phyloP scores from a whole-genome alignment of 1,140 invertebrate species.

The Coelopa frigida region DNA sequence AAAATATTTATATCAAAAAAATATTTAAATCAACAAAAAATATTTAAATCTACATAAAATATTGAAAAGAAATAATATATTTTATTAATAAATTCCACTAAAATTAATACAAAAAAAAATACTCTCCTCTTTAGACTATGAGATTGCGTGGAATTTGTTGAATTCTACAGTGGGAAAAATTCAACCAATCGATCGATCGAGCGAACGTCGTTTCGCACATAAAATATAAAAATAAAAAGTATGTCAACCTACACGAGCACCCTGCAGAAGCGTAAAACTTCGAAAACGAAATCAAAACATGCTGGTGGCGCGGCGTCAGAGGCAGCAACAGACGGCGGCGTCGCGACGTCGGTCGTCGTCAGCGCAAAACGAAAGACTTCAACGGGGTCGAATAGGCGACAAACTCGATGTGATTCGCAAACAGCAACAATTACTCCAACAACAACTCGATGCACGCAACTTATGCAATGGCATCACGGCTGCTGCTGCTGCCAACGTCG shows the following conservation, averaged over 20 bases:
- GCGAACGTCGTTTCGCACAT: no score
- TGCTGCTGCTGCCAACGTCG: conserved; percentile 4
- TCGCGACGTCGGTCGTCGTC: background rate
- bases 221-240: no score
- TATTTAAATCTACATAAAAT: no score
- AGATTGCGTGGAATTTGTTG: no score
- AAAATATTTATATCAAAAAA: no score
- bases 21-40: no score
- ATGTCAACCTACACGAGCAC: conserved; percentile 28
- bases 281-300: conserved; percentile 26
- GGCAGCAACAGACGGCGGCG: conserved; percentile 25
- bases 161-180: no score
- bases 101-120: no score
- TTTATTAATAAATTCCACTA: no score
- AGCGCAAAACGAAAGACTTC: conserved; percentile 38
- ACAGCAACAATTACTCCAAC: conserved; percentile 21
- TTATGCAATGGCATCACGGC: conserved; percentile 36
- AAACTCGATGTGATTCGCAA: conserved; percentile 16
- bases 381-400: conserved; percentile 25
- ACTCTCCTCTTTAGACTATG: no score
- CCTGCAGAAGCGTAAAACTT: conserved; percentile 32
- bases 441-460: conserved; percentile 17
- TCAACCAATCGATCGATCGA: no score
- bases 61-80: no score
- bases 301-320: conserved; percentile 19